Evolutionary conservation across 2,113 vertebrate genomes (phyloP).

Genomic region (Entosphenus tridentatus): DNA sequence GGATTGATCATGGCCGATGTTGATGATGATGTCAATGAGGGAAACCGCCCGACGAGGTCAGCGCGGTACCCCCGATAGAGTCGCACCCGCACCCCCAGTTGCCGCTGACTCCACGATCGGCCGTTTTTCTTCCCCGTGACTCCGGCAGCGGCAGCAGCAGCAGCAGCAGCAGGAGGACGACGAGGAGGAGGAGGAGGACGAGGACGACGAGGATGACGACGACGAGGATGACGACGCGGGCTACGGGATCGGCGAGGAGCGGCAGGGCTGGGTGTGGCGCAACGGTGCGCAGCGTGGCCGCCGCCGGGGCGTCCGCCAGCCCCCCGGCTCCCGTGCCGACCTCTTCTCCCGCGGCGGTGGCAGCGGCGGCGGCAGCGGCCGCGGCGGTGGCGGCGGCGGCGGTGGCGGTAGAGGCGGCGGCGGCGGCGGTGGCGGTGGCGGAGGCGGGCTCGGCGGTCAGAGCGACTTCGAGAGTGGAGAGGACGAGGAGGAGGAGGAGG

Average conservation of each 20-base stretch:
- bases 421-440: too few relatives aligned
- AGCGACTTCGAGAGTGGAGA: constrained; percentile 3
- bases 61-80: too few relatives aligned
- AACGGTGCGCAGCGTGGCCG: neutral
- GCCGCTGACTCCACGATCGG: too few relatives aligned
- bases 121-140: too few relatives aligned
- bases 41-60: too few relatives aligned
- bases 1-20: too few relatives aligned
- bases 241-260: constrained; percentile 2
- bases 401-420: neutral
- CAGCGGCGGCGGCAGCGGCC: neutral
- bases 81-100: too few relatives aligned
- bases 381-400: neutral
- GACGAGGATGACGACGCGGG: neutral
- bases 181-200: neutral
- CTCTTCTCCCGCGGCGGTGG: neutral
- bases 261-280: constrained; percentile 3
- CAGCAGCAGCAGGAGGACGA: neutral
- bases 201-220: neutral
- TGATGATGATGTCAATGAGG: too few relatives aligned
- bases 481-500: constrained; percentile 1
- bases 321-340: neutral
- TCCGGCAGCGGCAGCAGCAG: too few relatives aligned
- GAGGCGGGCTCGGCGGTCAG: neutral
- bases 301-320: constrained; percentile 1